These are phyloP conservation scores for Emydocephalus ijimae DNA, from an alignment of 2,113 vertebrate species.

Conservation along the genomic window DNA sequence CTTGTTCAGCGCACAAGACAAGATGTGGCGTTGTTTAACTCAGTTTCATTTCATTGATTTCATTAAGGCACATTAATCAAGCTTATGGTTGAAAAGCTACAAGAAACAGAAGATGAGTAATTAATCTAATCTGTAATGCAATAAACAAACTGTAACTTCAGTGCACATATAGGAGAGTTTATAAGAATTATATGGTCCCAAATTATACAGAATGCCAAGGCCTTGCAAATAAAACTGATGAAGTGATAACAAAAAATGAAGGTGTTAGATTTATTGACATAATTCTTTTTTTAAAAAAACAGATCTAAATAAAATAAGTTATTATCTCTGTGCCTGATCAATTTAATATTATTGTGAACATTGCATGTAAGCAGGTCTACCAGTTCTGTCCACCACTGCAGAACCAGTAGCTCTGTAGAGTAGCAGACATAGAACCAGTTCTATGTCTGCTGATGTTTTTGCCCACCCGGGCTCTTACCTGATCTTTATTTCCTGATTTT, in stretches of 20 bases:
- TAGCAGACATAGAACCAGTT: no score
- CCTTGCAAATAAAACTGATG: not conserved
- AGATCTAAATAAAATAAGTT: not conserved
- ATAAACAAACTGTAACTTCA: conserved; percentile 15
- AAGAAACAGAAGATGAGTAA: not conserved
- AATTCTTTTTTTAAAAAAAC: not conserved
- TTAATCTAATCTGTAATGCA: conserved; percentile 14
- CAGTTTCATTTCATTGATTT: conserved; percentile 6
- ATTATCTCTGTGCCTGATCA: not conserved
- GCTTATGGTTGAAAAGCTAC: conserved; percentile 19
- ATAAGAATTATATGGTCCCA: conserved; percentile 10
- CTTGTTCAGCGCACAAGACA: not conserved
- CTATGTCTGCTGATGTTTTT: no score
- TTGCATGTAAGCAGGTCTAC: not conserved
- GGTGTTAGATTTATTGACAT: not conserved
- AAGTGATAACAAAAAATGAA: no score
- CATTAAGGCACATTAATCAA: conserved; percentile 7
- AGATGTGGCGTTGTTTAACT: not conserved
- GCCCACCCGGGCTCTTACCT: no score
- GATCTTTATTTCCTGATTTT: no score
- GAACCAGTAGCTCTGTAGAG: no score
- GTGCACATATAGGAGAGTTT: not conserved
- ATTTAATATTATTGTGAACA: not conserved
- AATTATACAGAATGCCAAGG: not conserved
- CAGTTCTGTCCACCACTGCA: no score